Evolutionary conservation across 2,113 vertebrate genomes (phyloP).

Genomic region (Cromileptes altivelis): DNA sequence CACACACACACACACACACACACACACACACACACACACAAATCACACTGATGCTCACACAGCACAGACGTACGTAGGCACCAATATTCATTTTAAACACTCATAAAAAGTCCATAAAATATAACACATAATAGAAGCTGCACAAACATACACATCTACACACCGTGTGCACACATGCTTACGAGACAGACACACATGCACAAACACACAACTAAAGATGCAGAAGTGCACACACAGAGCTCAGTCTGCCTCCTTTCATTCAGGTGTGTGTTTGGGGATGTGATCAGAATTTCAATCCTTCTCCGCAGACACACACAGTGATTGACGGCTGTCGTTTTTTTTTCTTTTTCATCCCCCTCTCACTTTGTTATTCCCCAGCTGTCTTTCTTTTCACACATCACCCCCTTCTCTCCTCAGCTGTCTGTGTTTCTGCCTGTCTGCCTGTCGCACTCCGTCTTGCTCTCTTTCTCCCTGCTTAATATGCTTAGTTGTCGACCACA

Average conservation of each 20-base stretch:
- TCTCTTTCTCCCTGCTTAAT: not conserved
- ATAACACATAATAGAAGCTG: not conserved
- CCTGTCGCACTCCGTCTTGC: not conserved
- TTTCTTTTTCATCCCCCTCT: not conserved
- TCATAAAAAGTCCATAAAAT: not conserved
- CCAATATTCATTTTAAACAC: not conserved
- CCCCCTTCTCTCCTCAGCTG: slow-evolving; percentile 7
- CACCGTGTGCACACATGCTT: not conserved
- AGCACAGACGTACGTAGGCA: not conserved
- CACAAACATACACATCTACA: not conserved
- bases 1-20: not conserved
- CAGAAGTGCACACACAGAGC: not conserved
- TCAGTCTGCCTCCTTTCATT: slow-evolving; percentile 21
- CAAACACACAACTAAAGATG: slow-evolving; percentile 10
- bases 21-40: slow-evolving; percentile 17
- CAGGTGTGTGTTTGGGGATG: slow-evolving; percentile 44
- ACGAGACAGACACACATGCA: not conserved
- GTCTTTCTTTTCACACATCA: slow-evolving; percentile 41
- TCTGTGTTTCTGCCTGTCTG: not conserved
- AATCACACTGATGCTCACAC: not conserved
- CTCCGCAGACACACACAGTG: slow-evolving; percentile 38
- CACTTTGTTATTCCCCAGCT: slow-evolving; percentile 42
- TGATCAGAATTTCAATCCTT: slow-evolving; percentile 60
- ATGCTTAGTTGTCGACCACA: not conserved
- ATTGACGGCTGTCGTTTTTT: slow-evolving; percentile 49